These are phyloP conservation scores for Calidris pygmaea DNA, from an alignment of 2,113 vertebrate genomes.

Conservation along the genomic window DNA sequence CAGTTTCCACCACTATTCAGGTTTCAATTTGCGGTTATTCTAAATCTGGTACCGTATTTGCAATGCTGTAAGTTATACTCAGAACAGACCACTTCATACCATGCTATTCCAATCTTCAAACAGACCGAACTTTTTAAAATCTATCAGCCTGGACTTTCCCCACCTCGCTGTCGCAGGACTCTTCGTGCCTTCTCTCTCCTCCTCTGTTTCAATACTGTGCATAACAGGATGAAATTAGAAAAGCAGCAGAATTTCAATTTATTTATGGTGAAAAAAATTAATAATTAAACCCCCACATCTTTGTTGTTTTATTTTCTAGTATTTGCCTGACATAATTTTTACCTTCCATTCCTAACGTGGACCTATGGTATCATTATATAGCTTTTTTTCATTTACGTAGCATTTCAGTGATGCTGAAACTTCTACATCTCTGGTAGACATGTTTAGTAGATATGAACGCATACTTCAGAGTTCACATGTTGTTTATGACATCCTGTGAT, in stretches of 20 bases:
- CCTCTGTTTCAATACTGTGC: not conserved
- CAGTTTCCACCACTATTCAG: not conserved
- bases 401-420: not conserved
- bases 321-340: not conserved
- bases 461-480: not conserved
- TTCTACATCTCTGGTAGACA: not conserved
- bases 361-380: not conserved
- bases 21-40: not conserved
- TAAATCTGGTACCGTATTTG: slow-evolving; percentile 9
- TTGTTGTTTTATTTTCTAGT: not conserved
- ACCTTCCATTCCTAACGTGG: not conserved
- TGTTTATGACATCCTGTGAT: not conserved
- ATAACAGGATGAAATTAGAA: not conserved
- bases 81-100: not conserved
- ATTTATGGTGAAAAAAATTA: not conserved
- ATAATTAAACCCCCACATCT: rapidly evolving
- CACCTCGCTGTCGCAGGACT: not conserved
- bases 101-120: not conserved
- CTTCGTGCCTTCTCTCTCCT: not conserved
- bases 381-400: not conserved
- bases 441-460: not conserved
- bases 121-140: not conserved
- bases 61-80: not conserved
- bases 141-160: not conserved
- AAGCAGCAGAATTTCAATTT: not conserved